Conservation (phyloP, 2,888 invertebrate species). For the Lasioglossum figueresi region DNA sequence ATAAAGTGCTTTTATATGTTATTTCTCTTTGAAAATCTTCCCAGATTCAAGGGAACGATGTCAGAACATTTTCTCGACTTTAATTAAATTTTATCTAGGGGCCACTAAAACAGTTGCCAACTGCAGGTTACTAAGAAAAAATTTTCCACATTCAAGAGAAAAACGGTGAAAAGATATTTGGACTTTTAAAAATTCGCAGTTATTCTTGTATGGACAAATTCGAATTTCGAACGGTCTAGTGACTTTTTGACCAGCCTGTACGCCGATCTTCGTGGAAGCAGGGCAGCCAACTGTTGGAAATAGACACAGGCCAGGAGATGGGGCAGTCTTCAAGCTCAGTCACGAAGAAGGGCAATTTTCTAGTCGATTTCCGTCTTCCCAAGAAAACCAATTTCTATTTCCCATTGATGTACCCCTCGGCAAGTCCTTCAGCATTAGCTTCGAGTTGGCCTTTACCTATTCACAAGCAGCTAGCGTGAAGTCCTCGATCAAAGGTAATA, state of each 20-base stretch:
- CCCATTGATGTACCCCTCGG: neutral
- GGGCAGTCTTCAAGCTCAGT: neutral
- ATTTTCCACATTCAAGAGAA: neutral
- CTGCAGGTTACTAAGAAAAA: neutral
- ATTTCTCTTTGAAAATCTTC: neutral
- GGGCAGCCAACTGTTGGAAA: neutral
- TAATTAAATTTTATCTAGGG: neutral
- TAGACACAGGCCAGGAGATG: neutral
- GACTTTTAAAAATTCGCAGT: neutral
- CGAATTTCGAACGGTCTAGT: neutral
- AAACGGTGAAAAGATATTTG: neutral
- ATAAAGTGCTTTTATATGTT: neutral
- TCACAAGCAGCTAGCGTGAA: neutral
- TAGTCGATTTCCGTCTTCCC: neutral
- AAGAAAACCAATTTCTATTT: conserved; percentile 13
- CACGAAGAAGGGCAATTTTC: conserved; percentile 4
- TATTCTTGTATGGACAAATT: neutral
- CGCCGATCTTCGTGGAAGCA: neutral
- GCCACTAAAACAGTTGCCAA: neutral
- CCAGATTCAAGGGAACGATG: neutral
- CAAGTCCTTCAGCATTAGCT: neutral
- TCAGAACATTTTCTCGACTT: neutral
- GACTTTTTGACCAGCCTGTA: neutral
- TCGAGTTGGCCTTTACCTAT: neutral
- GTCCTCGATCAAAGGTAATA: neutral